These are phyloP conservation scores for Microchirus variegatus DNA, from an alignment of 2,797 vertebrate species.

Conservation along the genomic window DNA sequence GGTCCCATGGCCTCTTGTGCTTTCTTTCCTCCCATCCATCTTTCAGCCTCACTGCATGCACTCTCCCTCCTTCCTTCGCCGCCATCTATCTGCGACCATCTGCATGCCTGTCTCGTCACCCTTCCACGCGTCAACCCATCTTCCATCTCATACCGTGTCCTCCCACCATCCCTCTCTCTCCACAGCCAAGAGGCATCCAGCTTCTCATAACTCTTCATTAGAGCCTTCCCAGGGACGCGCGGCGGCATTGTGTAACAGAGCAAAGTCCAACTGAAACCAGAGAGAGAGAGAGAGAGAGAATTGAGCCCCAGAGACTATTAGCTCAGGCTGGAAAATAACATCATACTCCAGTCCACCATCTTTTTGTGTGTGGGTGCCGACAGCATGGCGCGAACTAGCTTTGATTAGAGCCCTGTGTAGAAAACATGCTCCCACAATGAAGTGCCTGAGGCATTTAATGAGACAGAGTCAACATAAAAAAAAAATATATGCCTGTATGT, in stretches of 20 bases:
- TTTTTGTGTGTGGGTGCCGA: slow-evolving; percentile 59
- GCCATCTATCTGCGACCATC: slow-evolving; percentile 26
- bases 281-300: slow-evolving; percentile 55
- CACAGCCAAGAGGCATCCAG: slow-evolving; percentile 70
- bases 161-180: slow-evolving; percentile 47
- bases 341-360: slow-evolving; percentile 63
- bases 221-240: slow-evolving; percentile 65
- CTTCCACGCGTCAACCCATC: slow-evolving; percentile 31
- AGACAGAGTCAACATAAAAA: slow-evolving; percentile 15
- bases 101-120: slow-evolving; percentile 32
- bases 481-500: not conserved
- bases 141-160: slow-evolving; percentile 33
- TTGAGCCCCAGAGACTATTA: slow-evolving; percentile 77
- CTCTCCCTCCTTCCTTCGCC: slow-evolving; percentile 28
- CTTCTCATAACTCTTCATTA: slow-evolving; percentile 82
- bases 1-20: slow-evolving; percentile 10
- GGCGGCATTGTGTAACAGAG: slow-evolving; percentile 67
- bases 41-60: slow-evolving; percentile 33
- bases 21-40: slow-evolving; percentile 36
- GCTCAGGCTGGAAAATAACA: slow-evolving; percentile 79
- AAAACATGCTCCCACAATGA: slow-evolving; percentile 40
- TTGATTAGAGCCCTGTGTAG: slow-evolving; percentile 62
- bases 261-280: slow-evolving; percentile 64
- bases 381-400: slow-evolving; percentile 56
- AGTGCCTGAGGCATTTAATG: slow-evolving; percentile 34